Base-by-base conservation (phyloP, 1,140 invertebrate species). In the Papilio aristodemus region DNA sequence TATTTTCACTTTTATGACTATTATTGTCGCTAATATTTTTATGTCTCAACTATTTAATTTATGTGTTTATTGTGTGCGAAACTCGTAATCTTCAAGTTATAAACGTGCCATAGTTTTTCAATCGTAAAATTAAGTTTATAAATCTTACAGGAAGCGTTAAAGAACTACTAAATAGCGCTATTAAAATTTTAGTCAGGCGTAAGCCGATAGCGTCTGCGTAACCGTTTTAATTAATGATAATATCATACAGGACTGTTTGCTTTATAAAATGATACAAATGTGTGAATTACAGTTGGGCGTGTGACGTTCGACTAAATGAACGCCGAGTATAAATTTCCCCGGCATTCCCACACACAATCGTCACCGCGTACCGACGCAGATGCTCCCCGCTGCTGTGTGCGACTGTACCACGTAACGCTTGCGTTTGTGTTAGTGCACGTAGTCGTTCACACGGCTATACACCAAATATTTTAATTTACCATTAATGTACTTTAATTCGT, bases 311-410 rank as follows among this genome's bases (percentile, higher is more conserved):
- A 76, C 81, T 70, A 78, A 81, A 86, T 87, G 86, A 88, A 81
- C 83, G 88, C 67, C 79, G 79, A 81, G 79, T 90, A 88, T 91
- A 89, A 90, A 91, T 90, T 89, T 88, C 85, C 84, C 86, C 87
- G 81, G 80, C 80, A 82, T 85, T 85, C 85, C 75, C 87, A 86
- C 86, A 88, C 87, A 89, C 79, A 79, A 74, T 74, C 77, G 73
- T 71, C 64, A 80, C 50, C 69, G 71, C 71, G 74, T 84, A 80
- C 73, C 75, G 77, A 86, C 81, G 79, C 75, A 78, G 76, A 83
- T 79, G 78, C 75, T 72, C 73, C 70, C 27, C 58, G 10, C 50
- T 5, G 73, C 50, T 76, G 71, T 81, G 73, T 74, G 75, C 72
- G 78, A 71, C 59, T 69, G 59, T 72, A 72, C 50, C 70, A 68